Base-by-base conservation (phyloP, 2,888 invertebrate species). In the Ephialtes manifestator region DNA sequence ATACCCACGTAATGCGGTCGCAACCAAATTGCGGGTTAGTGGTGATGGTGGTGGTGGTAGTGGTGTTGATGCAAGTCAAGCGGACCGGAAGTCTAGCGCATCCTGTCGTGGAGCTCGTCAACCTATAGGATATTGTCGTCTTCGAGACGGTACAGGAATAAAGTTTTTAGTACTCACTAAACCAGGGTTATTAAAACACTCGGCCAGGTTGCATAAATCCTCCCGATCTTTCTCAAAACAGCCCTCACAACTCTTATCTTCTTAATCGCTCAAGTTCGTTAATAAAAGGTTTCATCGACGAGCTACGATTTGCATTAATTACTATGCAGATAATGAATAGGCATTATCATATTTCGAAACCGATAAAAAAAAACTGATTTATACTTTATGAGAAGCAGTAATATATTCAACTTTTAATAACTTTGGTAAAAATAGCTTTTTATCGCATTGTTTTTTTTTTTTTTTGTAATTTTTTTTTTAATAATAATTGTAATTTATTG, bases 1-100 rank as follows among this genome's bases (percentile, higher is more conserved):
- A 68, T 79, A 53, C 51, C 70, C 51, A 18, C 58, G 65, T 67
- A 60, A 68, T 60, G 58, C 68, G 68, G 74, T 31, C 63, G 55
- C 75, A 46, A 28, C 72, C 35, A 77, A 68, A 63, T 67, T 13
- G 35, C 43, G 31, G 20, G 68, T 39, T 51, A 11, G 10, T 51
- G 63, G 70, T 35, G 51, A 53, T 55, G 55, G 11, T 46, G 15
- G 46, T 13, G 46, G n/a, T n/a, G 15, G 46, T 13, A 13, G n/a
- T n/a, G 48, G n/a, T n/a, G 20, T 10, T 55, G 67, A 78, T 60
- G 74, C 39, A 74, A 48, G 28, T 20, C 13, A 31, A 77, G 43
- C 43, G 48, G 28, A 58, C 58, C 75, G 75, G 72, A 72, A 72
- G 79, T 65, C 18, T 65, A 43, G 24, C 35, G 58, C 63, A 13